These are phyloP conservation scores for Dinocampus coccinellae DNA, from an alignment of 2,888 invertebrate species.

Conservation along the genomic window DNA sequence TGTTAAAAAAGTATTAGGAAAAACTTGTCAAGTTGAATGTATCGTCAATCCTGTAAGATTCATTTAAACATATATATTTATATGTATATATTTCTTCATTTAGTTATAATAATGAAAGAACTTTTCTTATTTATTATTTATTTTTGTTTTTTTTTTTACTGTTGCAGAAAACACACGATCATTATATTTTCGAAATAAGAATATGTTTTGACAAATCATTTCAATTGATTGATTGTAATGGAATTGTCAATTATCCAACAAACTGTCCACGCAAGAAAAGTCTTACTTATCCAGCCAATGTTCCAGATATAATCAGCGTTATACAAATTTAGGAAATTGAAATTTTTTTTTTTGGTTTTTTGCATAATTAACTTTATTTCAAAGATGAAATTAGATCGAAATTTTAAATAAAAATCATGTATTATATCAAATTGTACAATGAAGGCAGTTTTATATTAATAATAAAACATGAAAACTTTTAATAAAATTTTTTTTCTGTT, in stretches of 20 bases:
- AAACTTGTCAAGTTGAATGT: conserved; percentile 77
- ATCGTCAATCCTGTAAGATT: conserved; percentile 71
- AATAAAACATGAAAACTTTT: not conserved
- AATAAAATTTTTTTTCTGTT: not conserved
- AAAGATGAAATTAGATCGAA: not conserved
- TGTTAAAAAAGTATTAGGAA: conserved; percentile 72
- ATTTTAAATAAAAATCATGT: not conserved
- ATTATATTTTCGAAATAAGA: conserved; percentile 78
- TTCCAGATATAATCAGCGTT: conserved; percentile 61
- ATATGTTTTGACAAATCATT: conserved; percentile 81
- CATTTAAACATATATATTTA: no score
- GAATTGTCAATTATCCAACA: conserved; percentile 72
- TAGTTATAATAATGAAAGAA: not conserved
- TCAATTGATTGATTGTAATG: conserved; percentile 77
- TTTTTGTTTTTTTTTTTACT: not conserved
- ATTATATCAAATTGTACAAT: not conserved
- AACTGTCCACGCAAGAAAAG: conserved; percentile 73
- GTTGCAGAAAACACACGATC: conserved; percentile 71
- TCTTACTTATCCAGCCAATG: conserved; percentile 73
- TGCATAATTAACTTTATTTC: not conserved
- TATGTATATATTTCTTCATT: not conserved
- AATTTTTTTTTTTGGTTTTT: not conserved
- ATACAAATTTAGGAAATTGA: conserved; percentile 44
- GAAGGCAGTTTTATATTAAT: not conserved
- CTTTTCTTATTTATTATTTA: not conserved